Conservation (phyloP, 2,113 vertebrate species). For the Spea multiplicata region DNA sequence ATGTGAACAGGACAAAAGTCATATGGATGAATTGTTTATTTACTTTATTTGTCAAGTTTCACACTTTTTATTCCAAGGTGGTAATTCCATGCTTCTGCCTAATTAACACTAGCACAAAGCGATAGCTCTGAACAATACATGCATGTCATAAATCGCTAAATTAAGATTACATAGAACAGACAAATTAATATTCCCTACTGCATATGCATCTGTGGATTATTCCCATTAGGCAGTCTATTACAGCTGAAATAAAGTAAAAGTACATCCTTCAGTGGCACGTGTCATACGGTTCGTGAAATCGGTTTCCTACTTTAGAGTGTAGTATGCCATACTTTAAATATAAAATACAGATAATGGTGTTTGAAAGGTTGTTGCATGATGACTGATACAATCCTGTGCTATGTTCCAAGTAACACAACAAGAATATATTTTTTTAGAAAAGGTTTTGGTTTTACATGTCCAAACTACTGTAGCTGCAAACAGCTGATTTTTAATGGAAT, state of each 20-base stretch:
- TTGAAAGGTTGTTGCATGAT: no score
- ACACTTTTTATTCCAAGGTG: slow-evolving; percentile 27
- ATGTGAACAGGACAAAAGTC: neutral
- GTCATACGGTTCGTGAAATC: neutral
- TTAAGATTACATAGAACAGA: slow-evolving; percentile 2
- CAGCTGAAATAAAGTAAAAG: slow-evolving; percentile 1
- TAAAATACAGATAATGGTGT: no score
- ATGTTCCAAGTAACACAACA: no score
- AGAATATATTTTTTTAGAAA: no score
- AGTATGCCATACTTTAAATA: no score
- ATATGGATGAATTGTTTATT: neutral
- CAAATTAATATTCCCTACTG: slow-evolving; percentile 23
- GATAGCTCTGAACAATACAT: slow-evolving; percentile 2
- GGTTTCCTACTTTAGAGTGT: neutral
- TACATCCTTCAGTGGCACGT: neutral
- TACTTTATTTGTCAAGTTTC: slow-evolving; percentile 15
- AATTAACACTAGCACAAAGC: slow-evolving; percentile 32
- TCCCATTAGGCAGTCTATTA: neutral
- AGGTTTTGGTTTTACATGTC: no score
- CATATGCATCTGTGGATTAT: neutral
- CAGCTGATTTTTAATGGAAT: no score
- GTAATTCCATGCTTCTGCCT: slow-evolving; percentile 14
- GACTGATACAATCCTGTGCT: no score
- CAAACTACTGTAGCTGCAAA: no score
- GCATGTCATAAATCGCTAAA: slow-evolving; percentile 29